phyloP scores from a whole-genome alignment of 2,113 vertebrate species.

The Sakesphorus luctuosus region DNA sequence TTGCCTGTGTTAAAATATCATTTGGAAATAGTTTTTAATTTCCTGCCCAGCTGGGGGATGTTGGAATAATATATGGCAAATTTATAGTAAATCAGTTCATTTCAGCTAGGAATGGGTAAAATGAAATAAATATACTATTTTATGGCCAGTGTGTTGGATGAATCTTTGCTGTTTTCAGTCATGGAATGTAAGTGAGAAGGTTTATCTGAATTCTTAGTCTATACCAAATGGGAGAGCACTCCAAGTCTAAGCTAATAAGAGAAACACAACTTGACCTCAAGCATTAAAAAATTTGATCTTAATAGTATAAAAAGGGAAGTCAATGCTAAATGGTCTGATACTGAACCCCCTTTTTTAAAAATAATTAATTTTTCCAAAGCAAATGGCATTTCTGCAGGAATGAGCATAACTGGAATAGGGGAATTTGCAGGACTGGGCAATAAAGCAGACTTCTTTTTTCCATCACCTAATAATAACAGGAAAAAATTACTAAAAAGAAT shows the following conservation, averaged over 20 bases:
- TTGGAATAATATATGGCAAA: not conserved
- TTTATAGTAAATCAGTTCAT: not conserved
- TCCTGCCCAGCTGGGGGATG: not conserved
- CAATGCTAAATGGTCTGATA: not conserved
- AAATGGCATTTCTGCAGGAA: not conserved
- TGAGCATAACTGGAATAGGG: not conserved
- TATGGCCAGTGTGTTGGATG: not conserved
- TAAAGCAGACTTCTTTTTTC: not conserved
- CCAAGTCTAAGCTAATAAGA: not conserved
- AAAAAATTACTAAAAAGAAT: not conserved
- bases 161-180: not conserved
- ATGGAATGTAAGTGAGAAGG: not conserved
- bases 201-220: not conserved
- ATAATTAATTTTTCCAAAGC: not conserved
- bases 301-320: not conserved
- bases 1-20: not conserved
- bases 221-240: not conserved
- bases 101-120: not conserved
- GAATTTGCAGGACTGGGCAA: not conserved
- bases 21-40: not conserved
- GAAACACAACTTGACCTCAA: not conserved
- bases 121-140: not conserved
- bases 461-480: not conserved
- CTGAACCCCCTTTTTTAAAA: not conserved
- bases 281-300: not conserved